phyloP scores from a whole-genome alignment of 2,888 invertebrate genomes.

The Blastobasis adustella region DNA sequence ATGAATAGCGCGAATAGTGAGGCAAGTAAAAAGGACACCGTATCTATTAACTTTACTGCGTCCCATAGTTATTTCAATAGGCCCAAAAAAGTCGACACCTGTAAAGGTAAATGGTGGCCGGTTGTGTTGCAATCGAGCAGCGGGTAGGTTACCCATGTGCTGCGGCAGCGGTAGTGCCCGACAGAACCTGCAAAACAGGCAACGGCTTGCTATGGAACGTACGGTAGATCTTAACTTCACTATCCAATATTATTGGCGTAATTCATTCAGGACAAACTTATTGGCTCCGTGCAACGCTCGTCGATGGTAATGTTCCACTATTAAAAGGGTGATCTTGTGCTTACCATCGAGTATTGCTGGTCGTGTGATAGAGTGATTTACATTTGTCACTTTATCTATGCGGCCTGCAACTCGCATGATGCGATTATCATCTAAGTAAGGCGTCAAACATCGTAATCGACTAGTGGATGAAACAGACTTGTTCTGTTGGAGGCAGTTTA shows the following conservation, averaged over 20 bases:
- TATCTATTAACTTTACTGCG: too few relatives aligned
- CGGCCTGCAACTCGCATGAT: slow-evolving; percentile 3
- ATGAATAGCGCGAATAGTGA: too few relatives aligned
- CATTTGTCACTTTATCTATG: background rate
- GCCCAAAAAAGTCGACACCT: too few relatives aligned
- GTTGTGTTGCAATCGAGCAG: too few relatives aligned
- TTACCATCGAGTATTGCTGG: slow-evolving; percentile 4
- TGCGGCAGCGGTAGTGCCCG: too few relatives aligned
- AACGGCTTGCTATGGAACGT: too few relatives aligned
- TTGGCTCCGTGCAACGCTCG: slow-evolving; percentile 10
- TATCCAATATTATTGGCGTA: slow-evolving; percentile 18
- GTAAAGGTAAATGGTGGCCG: too few relatives aligned
- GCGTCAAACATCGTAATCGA: slow-evolving; percentile 1
- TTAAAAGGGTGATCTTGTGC: slow-evolving; percentile 3
- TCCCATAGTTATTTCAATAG: too few relatives aligned
- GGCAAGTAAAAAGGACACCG: too few relatives aligned
- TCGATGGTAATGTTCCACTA: slow-evolving; percentile 13
- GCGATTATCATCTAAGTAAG: slow-evolving; percentile 1
- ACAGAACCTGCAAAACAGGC: too few relatives aligned
- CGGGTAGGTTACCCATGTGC: too few relatives aligned
- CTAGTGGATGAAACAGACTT: background rate
- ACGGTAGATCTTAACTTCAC: slow-evolving; percentile 10
- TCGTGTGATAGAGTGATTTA: background rate
- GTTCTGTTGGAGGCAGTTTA: background rate
- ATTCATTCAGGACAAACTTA: slow-evolving; percentile 15